A percentile compares a stretch with the other conserved stretches of the same genome.
These are phyloP conservation scores for Enteromius thamalakanensis DNA, from an alignment of 2,797 vertebrate species.

Conservation along the genomic window DNA sequence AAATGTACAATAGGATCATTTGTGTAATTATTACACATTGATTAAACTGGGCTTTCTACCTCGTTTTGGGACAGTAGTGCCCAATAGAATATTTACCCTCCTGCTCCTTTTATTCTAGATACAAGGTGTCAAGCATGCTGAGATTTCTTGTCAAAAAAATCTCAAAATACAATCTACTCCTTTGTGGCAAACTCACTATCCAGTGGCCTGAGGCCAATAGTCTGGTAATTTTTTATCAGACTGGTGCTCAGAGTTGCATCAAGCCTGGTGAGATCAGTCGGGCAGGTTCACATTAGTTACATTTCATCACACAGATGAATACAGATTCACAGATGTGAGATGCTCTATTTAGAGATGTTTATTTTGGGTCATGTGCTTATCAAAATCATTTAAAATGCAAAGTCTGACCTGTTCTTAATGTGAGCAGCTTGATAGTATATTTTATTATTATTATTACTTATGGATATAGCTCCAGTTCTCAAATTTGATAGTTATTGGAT, in stretches of 20 bases:
- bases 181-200: not conserved
- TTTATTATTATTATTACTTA: not conserved
- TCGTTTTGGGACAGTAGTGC: not conserved
- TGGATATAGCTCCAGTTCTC: not conserved
- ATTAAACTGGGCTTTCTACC: constrained; percentile 8
- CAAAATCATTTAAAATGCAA: constrained; percentile 4
- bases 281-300: constrained; percentile 22
- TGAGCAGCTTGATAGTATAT: not conserved
- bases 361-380: not conserved
- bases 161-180: not conserved
- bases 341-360: constrained; percentile 14
- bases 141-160: not conserved
- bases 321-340: constrained; percentile 15
- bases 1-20: not conserved
- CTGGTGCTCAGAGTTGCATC: constrained; percentile 12
- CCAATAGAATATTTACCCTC: constrained; percentile 1
- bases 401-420: not conserved
- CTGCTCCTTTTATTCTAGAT: not conserved
- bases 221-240: constrained; percentile 9
- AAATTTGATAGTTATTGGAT: not conserved
- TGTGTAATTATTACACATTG: constrained; percentile 18
- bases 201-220: constrained; percentile 28
- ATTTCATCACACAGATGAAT: constrained; percentile 29
- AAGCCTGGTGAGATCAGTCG: constrained; percentile 15
- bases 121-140: constrained; percentile 17